phyloP scores from a whole-genome alignment of 2,113 vertebrate genomes.

The Microtus ochrogaster region DNA sequence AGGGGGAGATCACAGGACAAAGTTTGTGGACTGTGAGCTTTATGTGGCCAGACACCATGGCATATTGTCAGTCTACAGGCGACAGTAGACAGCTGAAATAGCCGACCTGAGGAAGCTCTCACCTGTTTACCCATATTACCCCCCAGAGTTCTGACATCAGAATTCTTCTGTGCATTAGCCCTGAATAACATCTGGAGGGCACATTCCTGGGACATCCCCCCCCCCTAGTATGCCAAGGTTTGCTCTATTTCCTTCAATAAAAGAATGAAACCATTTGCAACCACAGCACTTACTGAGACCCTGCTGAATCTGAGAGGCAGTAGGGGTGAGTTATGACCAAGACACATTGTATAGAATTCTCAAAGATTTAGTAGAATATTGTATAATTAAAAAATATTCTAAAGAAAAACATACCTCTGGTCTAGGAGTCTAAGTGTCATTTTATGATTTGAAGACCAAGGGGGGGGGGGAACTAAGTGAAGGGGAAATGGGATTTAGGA shows the following conservation, averaged over 20 bases:
- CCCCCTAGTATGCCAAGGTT: neutral
- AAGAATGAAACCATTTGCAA: neutral
- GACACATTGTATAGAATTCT: neutral
- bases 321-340: neutral
- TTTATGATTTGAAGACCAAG: neutral
- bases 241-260: neutral
- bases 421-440: neutral
- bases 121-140: neutral
- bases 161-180: neutral
- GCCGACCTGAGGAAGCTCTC: neutral
- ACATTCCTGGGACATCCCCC: neutral
- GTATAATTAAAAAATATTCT: neutral
- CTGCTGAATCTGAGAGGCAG: neutral
- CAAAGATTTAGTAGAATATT: neutral
- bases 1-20: neutral
- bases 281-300: neutral
- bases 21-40: neutral
- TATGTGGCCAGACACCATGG: neutral
- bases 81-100: neutral
- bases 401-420: neutral
- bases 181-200: neutral
- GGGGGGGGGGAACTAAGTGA: neutral
- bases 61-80: neutral
- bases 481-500: neutral
- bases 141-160: neutral